phyloP scores from a whole-genome alignment of 2,888 invertebrate genomes.

The Cantharis flavilabris region DNA sequence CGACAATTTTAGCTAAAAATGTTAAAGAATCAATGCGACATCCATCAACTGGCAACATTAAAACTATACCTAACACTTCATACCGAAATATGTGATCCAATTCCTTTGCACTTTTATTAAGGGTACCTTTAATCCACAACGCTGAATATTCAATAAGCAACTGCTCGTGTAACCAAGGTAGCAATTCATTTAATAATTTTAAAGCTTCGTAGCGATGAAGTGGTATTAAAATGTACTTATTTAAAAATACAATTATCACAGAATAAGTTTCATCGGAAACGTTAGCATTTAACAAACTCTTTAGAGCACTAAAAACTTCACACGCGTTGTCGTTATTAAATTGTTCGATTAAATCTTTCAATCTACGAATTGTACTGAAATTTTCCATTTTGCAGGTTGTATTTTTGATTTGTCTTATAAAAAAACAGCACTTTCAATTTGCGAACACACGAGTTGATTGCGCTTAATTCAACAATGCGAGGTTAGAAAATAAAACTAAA shows the following conservation, averaged over 20 bases:
- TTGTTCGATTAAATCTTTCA: not conserved
- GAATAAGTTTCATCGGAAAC: not conserved
- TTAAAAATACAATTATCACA: not conserved
- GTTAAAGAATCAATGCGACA: not conserved
- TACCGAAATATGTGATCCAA: slow-evolving; percentile 3
- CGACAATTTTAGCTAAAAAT: slow-evolving; percentile 23
- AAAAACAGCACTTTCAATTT: not conserved
- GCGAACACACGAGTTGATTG: not conserved
- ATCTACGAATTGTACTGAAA: not conserved
- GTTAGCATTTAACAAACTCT: not conserved
- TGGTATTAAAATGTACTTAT: not conserved
- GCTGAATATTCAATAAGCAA: not conserved
- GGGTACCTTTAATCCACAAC: not conserved
- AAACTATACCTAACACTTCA: slow-evolving; percentile 4
- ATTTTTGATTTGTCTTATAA: not conserved
- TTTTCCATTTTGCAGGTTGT: not conserved
- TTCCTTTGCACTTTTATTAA: slow-evolving; percentile 9
- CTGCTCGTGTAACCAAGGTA: not conserved
- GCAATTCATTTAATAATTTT: not conserved
- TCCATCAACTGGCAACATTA: not conserved
- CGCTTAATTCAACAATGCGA: not conserved
- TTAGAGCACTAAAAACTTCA: not conserved
- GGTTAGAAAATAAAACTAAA: not conserved
- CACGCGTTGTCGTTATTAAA: not conserved
- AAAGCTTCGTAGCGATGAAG: not conserved